These are phyloP conservation scores for Notothenia rossii DNA, from an alignment of 2,113 vertebrate species.

Conservation along the genomic window DNA sequence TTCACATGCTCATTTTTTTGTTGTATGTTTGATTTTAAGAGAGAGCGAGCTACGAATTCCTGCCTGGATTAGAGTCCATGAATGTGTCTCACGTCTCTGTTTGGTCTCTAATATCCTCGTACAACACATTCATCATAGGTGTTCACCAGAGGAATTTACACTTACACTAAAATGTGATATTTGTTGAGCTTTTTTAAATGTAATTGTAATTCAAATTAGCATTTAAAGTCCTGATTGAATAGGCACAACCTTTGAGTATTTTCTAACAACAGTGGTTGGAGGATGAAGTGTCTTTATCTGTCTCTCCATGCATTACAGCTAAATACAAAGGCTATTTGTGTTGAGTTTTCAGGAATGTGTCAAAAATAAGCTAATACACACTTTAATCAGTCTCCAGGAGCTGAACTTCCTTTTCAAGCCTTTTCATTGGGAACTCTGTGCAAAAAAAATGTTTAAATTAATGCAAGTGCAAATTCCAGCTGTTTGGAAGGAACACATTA, in stretches of 20 bases:
- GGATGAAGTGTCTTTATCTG: slow-evolving; percentile 37
- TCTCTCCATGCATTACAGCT: slow-evolving; percentile 20
- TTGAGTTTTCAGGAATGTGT: slow-evolving; percentile 64
- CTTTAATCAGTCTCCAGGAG: slow-evolving; percentile 81
- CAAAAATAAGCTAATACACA: slow-evolving; percentile 77
- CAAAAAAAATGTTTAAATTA: slow-evolving; percentile 90
- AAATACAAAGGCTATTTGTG: slow-evolving; percentile 27
- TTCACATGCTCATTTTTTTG: slow-evolving; percentile 8
- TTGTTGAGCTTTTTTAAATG: background rate
- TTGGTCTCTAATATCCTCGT: slow-evolving; percentile 7
- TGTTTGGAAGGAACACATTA: slow-evolving; percentile 92
- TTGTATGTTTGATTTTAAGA: slow-evolving; percentile 21
- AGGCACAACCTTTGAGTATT: background rate
- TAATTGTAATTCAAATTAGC: background rate
- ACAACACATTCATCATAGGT: slow-evolving; percentile 10
- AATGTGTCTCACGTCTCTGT: slow-evolving; percentile 21
- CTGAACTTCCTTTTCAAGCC: slow-evolving; percentile 68
- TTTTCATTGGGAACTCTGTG: slow-evolving; percentile 84
- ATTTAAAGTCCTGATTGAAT: background rate
- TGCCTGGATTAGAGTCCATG: slow-evolving; percentile 44
- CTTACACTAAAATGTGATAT: background rate
- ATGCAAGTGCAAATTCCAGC: slow-evolving; percentile 92
- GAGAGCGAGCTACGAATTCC: slow-evolving; percentile 28
- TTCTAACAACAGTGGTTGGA: slow-evolving; percentile 25
- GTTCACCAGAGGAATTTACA: background rate